Evolutionary conservation across 2,888 invertebrate species (phyloP).

Genomic region (Synergus japonicus): DNA sequence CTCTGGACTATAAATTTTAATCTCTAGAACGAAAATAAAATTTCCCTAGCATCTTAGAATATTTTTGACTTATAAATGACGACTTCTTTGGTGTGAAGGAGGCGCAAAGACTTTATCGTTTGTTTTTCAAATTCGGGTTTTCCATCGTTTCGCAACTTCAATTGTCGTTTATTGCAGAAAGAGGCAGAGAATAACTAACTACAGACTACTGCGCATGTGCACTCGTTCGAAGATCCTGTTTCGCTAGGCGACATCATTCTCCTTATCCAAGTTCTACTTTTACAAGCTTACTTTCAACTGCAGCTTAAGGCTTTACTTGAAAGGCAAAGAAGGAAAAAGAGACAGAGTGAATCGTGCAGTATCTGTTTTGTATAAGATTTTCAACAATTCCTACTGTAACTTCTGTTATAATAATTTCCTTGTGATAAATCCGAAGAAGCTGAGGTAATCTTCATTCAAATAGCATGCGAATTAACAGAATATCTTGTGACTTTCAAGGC

Average conservation of each 20-base stretch:
- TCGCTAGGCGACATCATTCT: constrained; percentile 33
- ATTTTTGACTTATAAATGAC: background rate
- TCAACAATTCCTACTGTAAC: background rate
- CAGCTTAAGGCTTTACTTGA: constrained; percentile 14
- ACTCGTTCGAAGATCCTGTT: constrained; percentile 35
- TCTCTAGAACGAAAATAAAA: background rate
- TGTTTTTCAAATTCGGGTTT: constrained; percentile 3
- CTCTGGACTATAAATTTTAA: background rate
- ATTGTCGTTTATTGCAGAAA: constrained; percentile 29
- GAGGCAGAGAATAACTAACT: constrained; percentile 28
- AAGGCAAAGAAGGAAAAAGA: background rate
- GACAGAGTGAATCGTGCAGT: constrained; percentile 21
- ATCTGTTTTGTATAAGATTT: background rate
- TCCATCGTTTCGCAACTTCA: constrained; percentile 29
- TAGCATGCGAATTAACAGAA: background rate
- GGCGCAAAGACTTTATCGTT: too few species aligned
- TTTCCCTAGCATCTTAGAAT: background rate
- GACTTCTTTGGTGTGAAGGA: background rate
- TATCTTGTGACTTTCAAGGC: background rate
- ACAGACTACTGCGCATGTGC: constrained; percentile 25
- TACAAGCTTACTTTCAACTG: constrained; percentile 37
- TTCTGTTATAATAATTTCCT: background rate
- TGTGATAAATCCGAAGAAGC: background rate
- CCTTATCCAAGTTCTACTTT: constrained; percentile 38
- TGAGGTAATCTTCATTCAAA: background rate